Percentiles rank a stretch among this genome's conserved stretches.
These are phyloP conservation scores for Bombus pascuorum DNA, from an alignment of 1,140 invertebrate genomes.

Conservation along the genomic window DNA sequence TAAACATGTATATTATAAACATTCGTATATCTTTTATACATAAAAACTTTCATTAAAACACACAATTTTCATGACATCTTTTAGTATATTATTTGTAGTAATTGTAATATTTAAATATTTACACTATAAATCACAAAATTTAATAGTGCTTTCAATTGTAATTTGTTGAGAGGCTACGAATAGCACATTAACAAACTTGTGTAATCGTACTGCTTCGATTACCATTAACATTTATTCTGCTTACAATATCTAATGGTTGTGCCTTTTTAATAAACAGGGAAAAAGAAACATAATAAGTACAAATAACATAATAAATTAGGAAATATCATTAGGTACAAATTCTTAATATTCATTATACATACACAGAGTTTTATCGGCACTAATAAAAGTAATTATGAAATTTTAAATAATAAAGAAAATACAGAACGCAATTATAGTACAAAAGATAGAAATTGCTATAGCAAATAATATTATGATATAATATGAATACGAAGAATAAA, in stretches of 20 bases:
- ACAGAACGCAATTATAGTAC: background rate
- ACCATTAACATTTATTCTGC: background rate
- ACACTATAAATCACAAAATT: constrained; percentile 11
- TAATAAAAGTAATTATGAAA: background rate
- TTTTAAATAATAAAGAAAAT: background rate
- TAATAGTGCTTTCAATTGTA: background rate
- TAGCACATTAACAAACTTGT: constrained; percentile 17
- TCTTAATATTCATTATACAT: too few relatives aligned
- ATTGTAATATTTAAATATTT: constrained; percentile 11
- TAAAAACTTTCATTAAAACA: constrained; percentile 52
- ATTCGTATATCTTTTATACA: background rate
- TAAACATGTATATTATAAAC: background rate
- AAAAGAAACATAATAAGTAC: constrained; percentile 28
- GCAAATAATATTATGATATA: background rate
- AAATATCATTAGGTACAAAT: background rate
- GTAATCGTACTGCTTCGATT: constrained; percentile 5
- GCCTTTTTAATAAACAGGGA: constrained; percentile 22
- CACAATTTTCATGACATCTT: constrained; percentile 20
- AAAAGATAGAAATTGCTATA: background rate
- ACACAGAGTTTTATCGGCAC: background rate
- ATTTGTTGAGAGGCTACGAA: constrained; percentile 16
- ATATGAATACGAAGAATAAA: background rate
- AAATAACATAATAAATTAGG: background rate
- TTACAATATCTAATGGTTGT: constrained; percentile 17
- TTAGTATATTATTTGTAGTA: constrained; percentile 17